phyloP scores from a whole-genome alignment of 2,888 invertebrate genomes.

The Parnassius mnemosyne region DNA sequence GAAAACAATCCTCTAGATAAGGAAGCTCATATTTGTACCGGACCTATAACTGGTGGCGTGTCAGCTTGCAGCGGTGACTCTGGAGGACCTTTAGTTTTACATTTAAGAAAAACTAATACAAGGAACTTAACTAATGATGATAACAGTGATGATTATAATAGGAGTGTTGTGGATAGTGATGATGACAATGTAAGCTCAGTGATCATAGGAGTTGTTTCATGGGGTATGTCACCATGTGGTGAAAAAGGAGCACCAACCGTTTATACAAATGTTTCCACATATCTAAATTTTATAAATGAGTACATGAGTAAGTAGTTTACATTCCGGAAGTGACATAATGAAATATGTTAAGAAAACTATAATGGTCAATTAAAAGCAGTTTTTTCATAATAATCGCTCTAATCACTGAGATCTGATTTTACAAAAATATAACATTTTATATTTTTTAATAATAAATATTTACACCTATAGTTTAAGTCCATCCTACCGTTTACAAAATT shows the following conservation, averaged over 20 bases:
- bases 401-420: no score
- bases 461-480: no score
- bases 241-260: slow-evolving; percentile 74
- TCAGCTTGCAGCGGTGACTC: slow-evolving; percentile 81
- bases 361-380: no score
- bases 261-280: slow-evolving; percentile 73
- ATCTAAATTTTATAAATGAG: slow-evolving; percentile 67
- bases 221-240: slow-evolving; percentile 78
- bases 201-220: slow-evolving; percentile 78
- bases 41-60: slow-evolving; percentile 68
- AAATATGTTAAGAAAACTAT: no score
- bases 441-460: no score
- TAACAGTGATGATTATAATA: slow-evolving; percentile 25
- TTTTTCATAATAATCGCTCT: no score
- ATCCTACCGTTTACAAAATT: no score
- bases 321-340: not conserved
- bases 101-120: slow-evolving; percentile 31
- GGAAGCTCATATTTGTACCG: slow-evolving; percentile 76
- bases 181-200: slow-evolving; percentile 42
- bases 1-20: slow-evolving; percentile 65
- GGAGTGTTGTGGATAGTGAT: slow-evolving; percentile 21
- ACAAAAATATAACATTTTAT: no score
- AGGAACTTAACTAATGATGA: slow-evolving; percentile 33
- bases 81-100: slow-evolving; percentile 74
- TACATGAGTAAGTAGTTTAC: slow-evolving; percentile 26